These are phyloP conservation scores for Meta bourneti DNA, from an alignment of 2,888 invertebrate species.

Conservation along the genomic window DNA sequence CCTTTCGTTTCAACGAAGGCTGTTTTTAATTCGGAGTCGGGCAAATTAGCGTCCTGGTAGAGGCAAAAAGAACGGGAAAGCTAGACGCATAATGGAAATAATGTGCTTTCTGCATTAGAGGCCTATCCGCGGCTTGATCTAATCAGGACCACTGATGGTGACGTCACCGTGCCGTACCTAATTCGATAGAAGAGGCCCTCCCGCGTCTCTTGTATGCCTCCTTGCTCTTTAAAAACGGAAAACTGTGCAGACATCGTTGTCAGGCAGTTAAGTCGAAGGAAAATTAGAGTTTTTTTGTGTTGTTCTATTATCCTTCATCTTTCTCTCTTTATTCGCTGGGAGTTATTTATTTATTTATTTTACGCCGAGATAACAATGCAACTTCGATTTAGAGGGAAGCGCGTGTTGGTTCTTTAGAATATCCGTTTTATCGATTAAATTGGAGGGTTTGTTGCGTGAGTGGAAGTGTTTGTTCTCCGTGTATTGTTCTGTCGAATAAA, in stretches of 20 bases:
- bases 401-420: not conserved
- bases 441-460: not conserved
- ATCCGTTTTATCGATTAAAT: not conserved
- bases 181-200: conserved; percentile 42
- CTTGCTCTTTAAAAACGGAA: too few species aligned
- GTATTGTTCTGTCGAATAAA: not conserved
- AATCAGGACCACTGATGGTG: conserved; percentile 61
- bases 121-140: conserved; percentile 57
- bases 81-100: conserved; percentile 57
- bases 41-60: conserved; percentile 66
- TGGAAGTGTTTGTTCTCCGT: not conserved
- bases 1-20: not conserved
- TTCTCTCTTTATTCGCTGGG: not conserved
- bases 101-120: conserved; percentile 66
- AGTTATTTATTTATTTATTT: not conserved
- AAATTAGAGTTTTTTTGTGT: not conserved
- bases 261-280: not conserved
- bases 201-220: too few species aligned
- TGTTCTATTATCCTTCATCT: not conserved
- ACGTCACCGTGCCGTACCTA: conserved; percentile 62
- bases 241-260: too few species aligned
- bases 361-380: not conserved
- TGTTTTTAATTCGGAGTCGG: conserved; percentile 56
- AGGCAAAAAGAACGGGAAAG: conserved; percentile 44
- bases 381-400: not conserved